Evolutionary conservation across 2,113 vertebrate species (phyloP).

Genomic region (Pachypanchax playfairii): DNA sequence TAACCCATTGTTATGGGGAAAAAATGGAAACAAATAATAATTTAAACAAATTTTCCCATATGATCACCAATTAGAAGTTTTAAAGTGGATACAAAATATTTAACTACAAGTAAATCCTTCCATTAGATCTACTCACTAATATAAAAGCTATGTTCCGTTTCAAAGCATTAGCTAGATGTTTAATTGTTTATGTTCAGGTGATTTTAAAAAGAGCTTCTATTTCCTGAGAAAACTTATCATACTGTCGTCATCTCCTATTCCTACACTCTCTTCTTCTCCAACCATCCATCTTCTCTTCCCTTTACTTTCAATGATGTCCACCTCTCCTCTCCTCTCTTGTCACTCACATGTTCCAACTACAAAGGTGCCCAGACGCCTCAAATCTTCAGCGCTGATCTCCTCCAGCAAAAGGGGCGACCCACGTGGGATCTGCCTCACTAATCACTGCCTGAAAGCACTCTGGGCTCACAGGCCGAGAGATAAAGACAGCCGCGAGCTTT

Average conservation of each 20-base stretch:
- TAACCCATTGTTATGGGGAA: too few relatives aligned
- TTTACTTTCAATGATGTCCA: conserved; percentile 45
- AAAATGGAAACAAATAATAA: too few relatives aligned
- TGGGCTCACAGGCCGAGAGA: conserved; percentile 70
- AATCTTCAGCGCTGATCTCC: conserved; percentile 74
- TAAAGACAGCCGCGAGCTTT: conserved; percentile 74
- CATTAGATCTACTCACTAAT: too few relatives aligned
- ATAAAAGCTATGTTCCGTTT: too few relatives aligned
- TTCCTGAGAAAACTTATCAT: conserved; percentile 41
- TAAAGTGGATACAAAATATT: too few relatives aligned
- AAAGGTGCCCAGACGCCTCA: conserved; percentile 70
- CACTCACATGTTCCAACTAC: conserved; percentile 69
- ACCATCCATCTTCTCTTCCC: conserved; percentile 40
- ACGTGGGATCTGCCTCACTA: conserved; percentile 69
- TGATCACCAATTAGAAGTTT: too few relatives aligned
- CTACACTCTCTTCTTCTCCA: conserved; percentile 32
- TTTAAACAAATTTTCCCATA: too few relatives aligned
- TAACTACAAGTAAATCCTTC: too few relatives aligned
- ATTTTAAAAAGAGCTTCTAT: conserved; percentile 26
- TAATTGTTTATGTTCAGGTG: conserved; percentile 3
- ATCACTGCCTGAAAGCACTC: conserved; percentile 75
- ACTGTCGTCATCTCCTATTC: conserved; percentile 48
- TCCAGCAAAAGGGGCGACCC: conserved; percentile 68
- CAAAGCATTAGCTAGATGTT: conserved; percentile 1
- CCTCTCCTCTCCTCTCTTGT: conserved; percentile 54